Evolutionary conservation across 2,888 invertebrate genomes (phyloP).

Genomic region (Mechanitis messenoides): DNA sequence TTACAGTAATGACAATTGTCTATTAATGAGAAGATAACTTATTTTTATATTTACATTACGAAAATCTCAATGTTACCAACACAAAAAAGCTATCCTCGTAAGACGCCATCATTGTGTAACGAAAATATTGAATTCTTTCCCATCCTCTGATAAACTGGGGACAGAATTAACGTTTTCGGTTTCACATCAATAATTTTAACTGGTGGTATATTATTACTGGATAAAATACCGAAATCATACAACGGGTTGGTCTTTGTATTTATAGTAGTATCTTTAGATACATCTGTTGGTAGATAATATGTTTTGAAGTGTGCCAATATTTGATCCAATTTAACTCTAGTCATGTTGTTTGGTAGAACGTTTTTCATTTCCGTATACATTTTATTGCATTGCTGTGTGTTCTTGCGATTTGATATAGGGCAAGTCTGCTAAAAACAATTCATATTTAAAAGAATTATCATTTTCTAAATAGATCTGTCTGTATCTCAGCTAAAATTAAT

Average conservation of each 20-base stretch:
- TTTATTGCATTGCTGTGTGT: constrained; percentile 43
- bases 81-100: constrained; percentile 22
- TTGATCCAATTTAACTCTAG: constrained; percentile 33
- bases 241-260: constrained; percentile 30
- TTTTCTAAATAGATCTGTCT: not conserved
- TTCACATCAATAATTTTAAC: constrained; percentile 46
- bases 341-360: constrained; percentile 33
- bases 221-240: constrained; percentile 48
- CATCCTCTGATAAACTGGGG: constrained; percentile 51
- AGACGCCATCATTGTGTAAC: constrained; percentile 32
- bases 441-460: not conserved
- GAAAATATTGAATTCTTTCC: constrained; percentile 30
- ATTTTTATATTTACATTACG: too few relatives aligned
- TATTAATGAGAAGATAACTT: too few relatives aligned
- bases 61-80: not conserved
- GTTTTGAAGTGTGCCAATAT: constrained; percentile 43
- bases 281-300: constrained; percentile 35
- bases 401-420: constrained; percentile 46
- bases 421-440: constrained; percentile 50
- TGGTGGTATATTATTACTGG: constrained; percentile 40
- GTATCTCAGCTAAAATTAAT: too few relatives aligned
- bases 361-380: constrained; percentile 45
- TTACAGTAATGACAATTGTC: too few relatives aligned
- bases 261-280: constrained; percentile 3
- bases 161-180: constrained; percentile 42